A percentile compares a stretch with the other conserved stretches of the same genome.
Evolutionary conservation across 2,888 invertebrate genomes (phyloP).

Genomic region (Cephus pygmeus): DNA sequence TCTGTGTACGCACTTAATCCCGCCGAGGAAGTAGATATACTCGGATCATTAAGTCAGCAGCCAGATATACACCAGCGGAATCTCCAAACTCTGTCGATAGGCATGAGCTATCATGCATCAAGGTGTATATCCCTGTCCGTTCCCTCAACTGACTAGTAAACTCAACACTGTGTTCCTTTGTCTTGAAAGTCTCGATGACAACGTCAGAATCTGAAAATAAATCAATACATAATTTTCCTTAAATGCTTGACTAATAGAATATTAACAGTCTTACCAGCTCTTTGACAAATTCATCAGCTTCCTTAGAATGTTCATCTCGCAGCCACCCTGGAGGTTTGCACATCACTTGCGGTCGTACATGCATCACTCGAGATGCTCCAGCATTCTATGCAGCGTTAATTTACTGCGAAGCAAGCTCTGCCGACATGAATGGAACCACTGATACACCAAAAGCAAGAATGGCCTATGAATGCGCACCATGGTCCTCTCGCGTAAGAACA

Average conservation of each 20-base stretch:
- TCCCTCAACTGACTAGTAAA: neutral
- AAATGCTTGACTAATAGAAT: too few relatives aligned
- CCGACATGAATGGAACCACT: constrained; percentile 26
- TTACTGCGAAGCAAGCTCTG: constrained; percentile 34
- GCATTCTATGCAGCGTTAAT: constrained; percentile 36
- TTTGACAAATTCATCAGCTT: too few relatives aligned
- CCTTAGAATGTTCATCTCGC: too few relatives aligned
- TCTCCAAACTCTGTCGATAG: constrained; percentile 25
- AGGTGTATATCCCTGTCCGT: neutral
- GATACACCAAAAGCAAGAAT: constrained; percentile 35
- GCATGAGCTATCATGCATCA: constrained; percentile 18
- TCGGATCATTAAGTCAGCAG: constrained; percentile 51
- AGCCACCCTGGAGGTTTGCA: too few relatives aligned
- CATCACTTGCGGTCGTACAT: too few relatives aligned
- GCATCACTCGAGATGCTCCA: constrained; percentile 8
- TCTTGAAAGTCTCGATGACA: too few relatives aligned
- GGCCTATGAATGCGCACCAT: constrained; percentile 35
- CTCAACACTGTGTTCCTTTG: too few relatives aligned
- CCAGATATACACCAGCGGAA: constrained; percentile 38
- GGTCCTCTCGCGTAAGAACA: neutral
- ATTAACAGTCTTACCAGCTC: too few relatives aligned
- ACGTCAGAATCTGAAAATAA: too few relatives aligned
- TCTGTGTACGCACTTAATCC: constrained; percentile 42
- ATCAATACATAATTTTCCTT: too few relatives aligned
- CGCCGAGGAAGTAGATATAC: constrained; percentile 41